These are phyloP conservation scores for Lateolabrax maculatus DNA, from an alignment of 2,797 vertebrate species.

Conservation along the genomic window DNA sequence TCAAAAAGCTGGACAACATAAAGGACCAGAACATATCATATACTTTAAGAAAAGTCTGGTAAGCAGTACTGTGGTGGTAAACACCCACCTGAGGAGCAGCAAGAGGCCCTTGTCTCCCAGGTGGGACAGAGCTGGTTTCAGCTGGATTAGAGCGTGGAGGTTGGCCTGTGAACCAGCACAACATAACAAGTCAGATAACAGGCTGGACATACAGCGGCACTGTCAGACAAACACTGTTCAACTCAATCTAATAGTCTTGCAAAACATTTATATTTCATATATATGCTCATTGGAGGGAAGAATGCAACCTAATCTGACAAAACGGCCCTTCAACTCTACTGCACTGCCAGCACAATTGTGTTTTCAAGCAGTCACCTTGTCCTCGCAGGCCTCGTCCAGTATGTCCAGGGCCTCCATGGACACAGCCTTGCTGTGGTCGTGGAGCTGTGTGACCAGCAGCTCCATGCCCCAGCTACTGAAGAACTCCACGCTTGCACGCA, in stretches of 20 bases:
- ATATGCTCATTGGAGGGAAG: no score
- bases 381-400: conserved; percentile 98
- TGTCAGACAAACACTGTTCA: background rate
- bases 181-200: conserved; percentile 29
- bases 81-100: conserved; percentile 92
- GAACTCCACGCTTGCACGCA: conserved; percentile 97
- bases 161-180: conserved; percentile 89
- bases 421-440: conserved; percentile 96
- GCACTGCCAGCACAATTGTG: background rate
- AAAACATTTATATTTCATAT: background rate
- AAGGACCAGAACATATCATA: background rate
- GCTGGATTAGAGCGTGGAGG: conserved; percentile 97
- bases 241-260: background rate
- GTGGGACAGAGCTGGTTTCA: conserved; percentile 98
- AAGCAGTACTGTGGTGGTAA: background rate
- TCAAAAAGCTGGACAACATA: background rate
- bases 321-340: background rate
- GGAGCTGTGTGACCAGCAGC: conserved; percentile 97
- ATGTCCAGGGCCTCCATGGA: conserved; percentile 98
- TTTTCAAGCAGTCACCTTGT: conserved; percentile 88
- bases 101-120: conserved; percentile 98
- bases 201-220: background rate
- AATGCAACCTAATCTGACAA: background rate
- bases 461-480: conserved; percentile 99
- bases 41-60: background rate